Base-by-base conservation (phyloP, 2,888 invertebrate genomes). In the Raillietiella orientalis region DNA sequence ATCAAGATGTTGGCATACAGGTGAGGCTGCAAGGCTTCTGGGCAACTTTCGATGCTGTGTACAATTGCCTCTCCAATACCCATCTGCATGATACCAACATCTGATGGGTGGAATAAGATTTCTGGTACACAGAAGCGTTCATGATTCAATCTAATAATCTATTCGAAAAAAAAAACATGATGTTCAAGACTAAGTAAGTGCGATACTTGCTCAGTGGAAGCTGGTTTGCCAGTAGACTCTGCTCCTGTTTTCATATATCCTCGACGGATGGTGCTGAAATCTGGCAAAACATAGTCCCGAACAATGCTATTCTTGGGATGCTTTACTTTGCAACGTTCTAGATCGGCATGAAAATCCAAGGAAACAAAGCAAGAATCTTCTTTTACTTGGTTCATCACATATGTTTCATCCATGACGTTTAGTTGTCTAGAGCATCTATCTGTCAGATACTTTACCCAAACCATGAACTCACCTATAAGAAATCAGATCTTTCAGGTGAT, bases 321-420 rank as follows among this genome's bases (percentile, higher is more conserved):
- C 17, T 10, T 30, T 16, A 29, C 36, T 34, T 33, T 30, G 5
- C 35, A 33, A 26, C 56, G 56, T 29, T 57, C 55, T 62, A 84
- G 65, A 37, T 87, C 84, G 12, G 50, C 50, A 38, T 59, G 58
- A 38, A 84, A 79, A 41, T 90, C 56, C 34, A 59, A 54, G 0
- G 87, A 67, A 0, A 93, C 79, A 51, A 65, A 96, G 43, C 93
- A 93, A 0, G 72, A 63, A 43, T 96, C 93, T 48, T 99, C 96
- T 46, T 99, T 99, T 1, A 70, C 72, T 50, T 96, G 90, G 49
- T 96, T 96, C 24, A 96, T 79, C 1, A 96, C 84, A 13, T 29
- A 22, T 0, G 87, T 84, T 47, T 96, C 96, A 43, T 93, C 90
- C 79, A 90, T 82, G 0, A 99, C 87, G 52, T 96, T 79, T 23